phyloP scores from a whole-genome alignment of 2,797 vertebrate species.

The Dicrostonyx torquatus region DNA sequence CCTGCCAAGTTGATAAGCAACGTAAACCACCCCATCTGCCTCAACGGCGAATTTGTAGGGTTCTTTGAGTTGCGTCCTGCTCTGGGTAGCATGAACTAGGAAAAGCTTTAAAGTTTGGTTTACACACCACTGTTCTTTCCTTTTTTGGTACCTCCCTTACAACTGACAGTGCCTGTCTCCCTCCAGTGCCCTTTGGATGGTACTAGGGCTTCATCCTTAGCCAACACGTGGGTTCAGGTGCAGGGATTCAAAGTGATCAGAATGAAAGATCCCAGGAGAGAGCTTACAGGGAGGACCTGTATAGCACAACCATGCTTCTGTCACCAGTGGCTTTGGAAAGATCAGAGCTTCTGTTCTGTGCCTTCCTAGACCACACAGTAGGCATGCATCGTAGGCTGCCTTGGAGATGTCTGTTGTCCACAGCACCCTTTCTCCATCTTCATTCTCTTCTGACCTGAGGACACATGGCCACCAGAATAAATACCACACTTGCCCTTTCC shows the following conservation, averaged over 20 bases:
- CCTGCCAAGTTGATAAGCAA: neutral
- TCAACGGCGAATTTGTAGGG: accelerated
- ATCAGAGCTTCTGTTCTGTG: neutral
- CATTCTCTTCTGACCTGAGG: neutral
- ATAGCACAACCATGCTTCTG: neutral
- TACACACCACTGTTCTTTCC: neutral
- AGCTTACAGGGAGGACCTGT: neutral
- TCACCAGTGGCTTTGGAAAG: neutral
- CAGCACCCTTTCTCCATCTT: neutral
- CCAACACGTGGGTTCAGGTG: neutral
- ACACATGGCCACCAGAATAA: neutral
- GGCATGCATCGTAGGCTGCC: too few relatives aligned
- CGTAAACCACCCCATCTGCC: neutral
- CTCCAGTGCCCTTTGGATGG: neutral
- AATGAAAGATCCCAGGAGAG: neutral
- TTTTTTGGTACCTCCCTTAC: neutral
- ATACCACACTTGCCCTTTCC: neutral
- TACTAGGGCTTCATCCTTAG: neutral
- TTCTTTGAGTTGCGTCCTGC: neutral
- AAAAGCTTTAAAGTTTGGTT: neutral
- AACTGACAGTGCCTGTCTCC: too few relatives aligned
- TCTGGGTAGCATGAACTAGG: neutral
- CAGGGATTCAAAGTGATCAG: neutral
- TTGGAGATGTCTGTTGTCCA: neutral
- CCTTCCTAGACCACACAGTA: neutral